Conservation (phyloP, 2,888 invertebrate genomes). For the Serrognathus titanus region DNA sequence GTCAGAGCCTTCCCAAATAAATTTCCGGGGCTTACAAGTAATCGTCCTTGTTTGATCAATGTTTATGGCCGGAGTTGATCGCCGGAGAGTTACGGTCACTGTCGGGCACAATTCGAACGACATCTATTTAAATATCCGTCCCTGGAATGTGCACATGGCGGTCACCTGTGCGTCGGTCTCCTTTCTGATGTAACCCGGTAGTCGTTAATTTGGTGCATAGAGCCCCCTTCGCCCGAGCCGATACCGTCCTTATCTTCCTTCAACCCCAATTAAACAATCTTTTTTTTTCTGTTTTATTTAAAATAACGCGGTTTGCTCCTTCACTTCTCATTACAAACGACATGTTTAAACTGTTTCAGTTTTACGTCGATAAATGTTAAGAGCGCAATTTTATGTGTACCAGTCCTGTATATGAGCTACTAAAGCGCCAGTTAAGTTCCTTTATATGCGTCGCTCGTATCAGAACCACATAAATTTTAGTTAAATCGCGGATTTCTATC, state of each 20-base stretch:
- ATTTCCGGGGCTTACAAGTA: neutral
- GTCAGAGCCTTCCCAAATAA: no score
- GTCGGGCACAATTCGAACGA: slow-evolving; percentile 15
- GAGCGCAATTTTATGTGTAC: no score
- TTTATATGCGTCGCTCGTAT: neutral
- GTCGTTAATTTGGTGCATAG: slow-evolving; percentile 17
- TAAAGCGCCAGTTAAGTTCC: neutral
- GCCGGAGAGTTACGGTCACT: slow-evolving; percentile 14
- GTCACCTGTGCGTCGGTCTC: slow-evolving; percentile 15
- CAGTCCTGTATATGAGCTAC: no score
- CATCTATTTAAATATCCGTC: slow-evolving; percentile 20
- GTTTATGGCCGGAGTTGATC: slow-evolving; percentile 11
- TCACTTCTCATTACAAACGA: no score
- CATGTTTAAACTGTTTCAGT: no score
- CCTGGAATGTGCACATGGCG: slow-evolving; percentile 19
- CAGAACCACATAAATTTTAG: neutral
- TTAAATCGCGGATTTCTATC: no score
- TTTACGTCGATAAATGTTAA: no score
- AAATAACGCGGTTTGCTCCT: no score
- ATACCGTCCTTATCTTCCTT: neutral
- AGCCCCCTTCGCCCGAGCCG: slow-evolving; percentile 7
- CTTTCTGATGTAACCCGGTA: slow-evolving; percentile 17
- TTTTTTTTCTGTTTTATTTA: no score
- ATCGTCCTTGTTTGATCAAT: slow-evolving; percentile 5
- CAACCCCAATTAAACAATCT: no score